These are phyloP conservation scores for Heteromormyrus szaboi DNA, from an alignment of 2,797 vertebrate genomes.

Conservation along the genomic window DNA sequence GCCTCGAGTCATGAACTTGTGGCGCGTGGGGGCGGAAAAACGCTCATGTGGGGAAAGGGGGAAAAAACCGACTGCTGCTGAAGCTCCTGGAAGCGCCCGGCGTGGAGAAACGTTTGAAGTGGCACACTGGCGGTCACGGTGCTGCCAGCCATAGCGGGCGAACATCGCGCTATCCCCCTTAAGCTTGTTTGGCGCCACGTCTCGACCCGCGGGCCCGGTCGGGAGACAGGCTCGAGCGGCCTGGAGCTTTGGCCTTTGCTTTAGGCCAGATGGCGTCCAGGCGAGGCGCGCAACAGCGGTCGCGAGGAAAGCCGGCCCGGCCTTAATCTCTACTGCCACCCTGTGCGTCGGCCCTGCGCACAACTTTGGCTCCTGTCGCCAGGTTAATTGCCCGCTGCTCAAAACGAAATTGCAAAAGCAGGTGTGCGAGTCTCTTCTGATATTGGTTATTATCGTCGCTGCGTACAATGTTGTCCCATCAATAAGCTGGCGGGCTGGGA, in stretches of 20 bases:
- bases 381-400: conserved; percentile 22
- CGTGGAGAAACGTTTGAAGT: background rate
- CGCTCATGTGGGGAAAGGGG: background rate
- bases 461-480: background rate
- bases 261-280: conserved; percentile 13
- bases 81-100: background rate
- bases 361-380: conserved; percentile 10
- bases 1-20: background rate
- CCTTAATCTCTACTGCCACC: background rate
- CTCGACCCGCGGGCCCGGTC: background rate
- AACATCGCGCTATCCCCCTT: conserved; percentile 3
- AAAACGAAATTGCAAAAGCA: conserved; percentile 19
- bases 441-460: background rate
- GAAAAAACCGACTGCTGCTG: background rate
- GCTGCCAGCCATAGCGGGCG: background rate
- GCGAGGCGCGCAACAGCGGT: background rate
- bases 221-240: background rate
- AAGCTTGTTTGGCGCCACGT: conserved; percentile 1
- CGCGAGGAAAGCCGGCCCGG: background rate
- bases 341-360: background rate
- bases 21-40: background rate
- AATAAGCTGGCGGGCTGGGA: background rate
- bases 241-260: background rate
- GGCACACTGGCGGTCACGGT: background rate
- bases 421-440: conserved; percentile 18